These are phyloP conservation scores for Anhinga anhinga DNA, from an alignment of 2,113 vertebrate species.

Conservation along the genomic window DNA sequence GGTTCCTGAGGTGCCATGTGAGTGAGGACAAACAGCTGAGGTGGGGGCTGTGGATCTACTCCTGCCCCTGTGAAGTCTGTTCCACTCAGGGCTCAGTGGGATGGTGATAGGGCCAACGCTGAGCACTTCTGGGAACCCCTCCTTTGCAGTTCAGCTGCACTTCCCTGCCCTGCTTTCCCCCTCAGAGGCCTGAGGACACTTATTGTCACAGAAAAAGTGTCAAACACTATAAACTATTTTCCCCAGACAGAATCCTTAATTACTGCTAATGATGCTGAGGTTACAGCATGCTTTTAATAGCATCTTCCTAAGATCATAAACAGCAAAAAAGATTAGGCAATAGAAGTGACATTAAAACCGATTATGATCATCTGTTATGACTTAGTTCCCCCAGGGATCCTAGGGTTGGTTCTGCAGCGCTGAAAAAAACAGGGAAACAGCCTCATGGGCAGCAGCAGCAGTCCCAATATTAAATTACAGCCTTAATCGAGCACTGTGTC, in stretches of 20 bases:
- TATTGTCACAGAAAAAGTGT: not conserved
- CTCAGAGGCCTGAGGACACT: not conserved
- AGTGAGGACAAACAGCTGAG: not conserved
- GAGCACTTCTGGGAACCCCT: not conserved
- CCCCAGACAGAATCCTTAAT: not conserved
- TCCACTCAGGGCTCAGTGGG: not conserved
- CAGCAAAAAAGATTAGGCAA: not conserved
- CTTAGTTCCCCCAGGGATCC: not conserved
- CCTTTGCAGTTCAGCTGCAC: not conserved
- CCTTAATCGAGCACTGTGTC: rapidly evolving
- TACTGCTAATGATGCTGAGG: not conserved
- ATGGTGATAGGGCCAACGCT: not conserved
- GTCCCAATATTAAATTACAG: not conserved
- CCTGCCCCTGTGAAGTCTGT: not conserved
- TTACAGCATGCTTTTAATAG: not conserved
- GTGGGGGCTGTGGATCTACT: not conserved
- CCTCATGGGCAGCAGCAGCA: not conserved
- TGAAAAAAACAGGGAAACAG: not conserved
- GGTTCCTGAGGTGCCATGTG: not conserved
- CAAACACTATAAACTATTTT: not conserved
- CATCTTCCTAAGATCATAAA: not conserved
- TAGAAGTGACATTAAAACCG: not conserved
- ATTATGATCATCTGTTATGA: not conserved
- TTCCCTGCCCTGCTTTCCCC: not conserved
- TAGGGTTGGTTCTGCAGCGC: not conserved